These are phyloP conservation scores for Drosophila melanogaster DNA, from an alignment of 1,140 invertebrate species.

Conservation along the genomic window DNA sequence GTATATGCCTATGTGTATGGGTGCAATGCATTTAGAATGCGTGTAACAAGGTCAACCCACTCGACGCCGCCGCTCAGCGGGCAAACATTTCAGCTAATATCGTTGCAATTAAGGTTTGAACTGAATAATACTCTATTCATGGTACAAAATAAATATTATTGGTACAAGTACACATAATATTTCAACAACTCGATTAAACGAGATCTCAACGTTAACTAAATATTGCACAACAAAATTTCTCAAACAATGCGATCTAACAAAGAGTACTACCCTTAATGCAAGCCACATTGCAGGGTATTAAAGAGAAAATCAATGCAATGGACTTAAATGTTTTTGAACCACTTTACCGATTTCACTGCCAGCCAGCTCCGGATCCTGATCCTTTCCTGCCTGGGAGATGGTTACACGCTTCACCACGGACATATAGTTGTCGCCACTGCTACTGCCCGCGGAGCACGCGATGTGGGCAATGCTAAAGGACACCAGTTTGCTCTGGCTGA, in stretches of 20 bases:
- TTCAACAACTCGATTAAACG: no score
- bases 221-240: not conserved
- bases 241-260: no score
- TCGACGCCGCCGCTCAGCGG: slow-evolving; percentile 43
- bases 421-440: slow-evolving; percentile 84
- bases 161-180: no score
- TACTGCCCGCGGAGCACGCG: slow-evolving; percentile 74
- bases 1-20: slow-evolving; percentile 56
- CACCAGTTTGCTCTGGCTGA: slow-evolving; percentile 61
- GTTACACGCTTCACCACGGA: slow-evolving; percentile 83
- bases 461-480: slow-evolving; percentile 71
- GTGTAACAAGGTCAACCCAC: slow-evolving; percentile 69
- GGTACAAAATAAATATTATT: not conserved
- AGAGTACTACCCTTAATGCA: no score
- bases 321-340: no score
- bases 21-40: slow-evolving; percentile 76
- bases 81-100: slow-evolving; percentile 6
- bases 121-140: slow-evolving; percentile 1
- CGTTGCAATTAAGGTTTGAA: slow-evolving; percentile 1
- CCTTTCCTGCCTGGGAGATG: slow-evolving; percentile 48
- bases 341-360: slow-evolving; percentile 53
- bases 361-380: slow-evolving; percentile 1
- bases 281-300: slow-evolving; percentile 3
- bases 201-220: no score
- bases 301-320: slow-evolving; percentile 28